phyloP scores from a whole-genome alignment of 2,113 vertebrate genomes.

The Gorsachius goisagi region DNA sequence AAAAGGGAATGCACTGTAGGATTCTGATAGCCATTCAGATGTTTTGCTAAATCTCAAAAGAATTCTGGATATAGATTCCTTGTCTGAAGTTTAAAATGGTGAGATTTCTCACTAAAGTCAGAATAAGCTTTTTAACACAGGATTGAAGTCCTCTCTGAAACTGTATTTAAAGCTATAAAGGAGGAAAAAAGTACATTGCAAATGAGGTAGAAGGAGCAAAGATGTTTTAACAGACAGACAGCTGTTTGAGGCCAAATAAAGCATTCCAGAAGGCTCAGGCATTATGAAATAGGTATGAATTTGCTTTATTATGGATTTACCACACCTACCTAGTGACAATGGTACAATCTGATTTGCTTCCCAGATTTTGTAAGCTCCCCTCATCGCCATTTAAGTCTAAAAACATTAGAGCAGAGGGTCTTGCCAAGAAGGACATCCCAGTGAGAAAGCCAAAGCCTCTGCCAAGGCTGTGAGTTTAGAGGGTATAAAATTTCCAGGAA shows the following conservation, averaged over 20 bases:
- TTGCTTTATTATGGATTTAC: neutral
- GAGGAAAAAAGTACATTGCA: neutral
- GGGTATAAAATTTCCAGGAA: neutral
- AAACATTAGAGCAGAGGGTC: neutral
- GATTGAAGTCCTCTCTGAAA: neutral
- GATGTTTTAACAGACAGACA: neutral
- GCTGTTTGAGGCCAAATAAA: neutral
- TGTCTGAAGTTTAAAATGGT: neutral
- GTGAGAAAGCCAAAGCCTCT: neutral
- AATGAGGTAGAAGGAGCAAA: neutral
- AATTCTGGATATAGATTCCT: neutral
- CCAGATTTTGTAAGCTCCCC: neutral
- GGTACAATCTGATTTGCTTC: neutral
- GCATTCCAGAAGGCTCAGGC: neutral
- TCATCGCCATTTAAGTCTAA: neutral
- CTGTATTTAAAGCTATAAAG: neutral
- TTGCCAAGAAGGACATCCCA: neutral
- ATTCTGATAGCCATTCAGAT: neutral
- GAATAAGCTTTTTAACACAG: neutral
- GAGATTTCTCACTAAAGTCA: neutral
- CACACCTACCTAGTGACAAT: neutral
- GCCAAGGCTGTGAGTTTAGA: neutral
- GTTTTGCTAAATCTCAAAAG: neutral
- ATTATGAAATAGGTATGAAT: neutral
- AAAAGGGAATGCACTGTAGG: neutral